phyloP scores from a whole-genome alignment of 2,113 vertebrate species.

The Tonatia bakeri region DNA sequence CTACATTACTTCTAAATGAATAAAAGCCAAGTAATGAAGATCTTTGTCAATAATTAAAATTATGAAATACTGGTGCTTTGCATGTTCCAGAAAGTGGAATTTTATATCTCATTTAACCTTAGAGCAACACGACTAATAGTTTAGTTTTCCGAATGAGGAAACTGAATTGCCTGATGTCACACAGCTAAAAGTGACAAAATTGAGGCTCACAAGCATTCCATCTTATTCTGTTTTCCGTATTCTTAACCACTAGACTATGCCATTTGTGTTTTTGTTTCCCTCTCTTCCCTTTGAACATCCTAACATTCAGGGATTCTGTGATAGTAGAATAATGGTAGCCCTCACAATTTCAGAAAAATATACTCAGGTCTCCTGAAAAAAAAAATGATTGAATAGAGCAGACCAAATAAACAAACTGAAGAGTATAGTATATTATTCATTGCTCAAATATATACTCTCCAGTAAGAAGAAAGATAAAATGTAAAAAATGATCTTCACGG shows the following conservation, averaged over 20 bases:
- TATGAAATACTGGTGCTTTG: not conserved
- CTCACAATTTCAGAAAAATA: not conserved
- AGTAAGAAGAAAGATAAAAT: not conserved
- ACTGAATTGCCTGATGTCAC: not conserved
- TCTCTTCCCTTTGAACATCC: not conserved
- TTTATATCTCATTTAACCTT: slow-evolving; percentile 8
- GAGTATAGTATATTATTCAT: not conserved
- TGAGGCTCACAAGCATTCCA: not conserved
- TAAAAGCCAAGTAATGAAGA: not conserved
- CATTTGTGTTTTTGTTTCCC: not conserved
- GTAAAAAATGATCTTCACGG: not conserved
- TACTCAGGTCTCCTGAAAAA: not conserved
- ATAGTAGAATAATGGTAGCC: not conserved
- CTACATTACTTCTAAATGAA: not conserved
- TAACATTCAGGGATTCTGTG: not conserved
- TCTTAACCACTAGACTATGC: not conserved
- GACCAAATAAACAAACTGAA: not conserved
- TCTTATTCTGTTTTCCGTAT: not conserved
- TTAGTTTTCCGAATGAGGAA: not conserved
- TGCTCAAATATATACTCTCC: not conserved
- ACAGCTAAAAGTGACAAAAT: not conserved
- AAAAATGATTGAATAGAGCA: not conserved
- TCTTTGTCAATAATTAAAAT: not conserved
- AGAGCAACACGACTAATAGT: not conserved
- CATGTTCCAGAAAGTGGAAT: not conserved